Conservation (phyloP, 2,113 vertebrate genomes). For the Xiphophorus maculatus region DNA sequence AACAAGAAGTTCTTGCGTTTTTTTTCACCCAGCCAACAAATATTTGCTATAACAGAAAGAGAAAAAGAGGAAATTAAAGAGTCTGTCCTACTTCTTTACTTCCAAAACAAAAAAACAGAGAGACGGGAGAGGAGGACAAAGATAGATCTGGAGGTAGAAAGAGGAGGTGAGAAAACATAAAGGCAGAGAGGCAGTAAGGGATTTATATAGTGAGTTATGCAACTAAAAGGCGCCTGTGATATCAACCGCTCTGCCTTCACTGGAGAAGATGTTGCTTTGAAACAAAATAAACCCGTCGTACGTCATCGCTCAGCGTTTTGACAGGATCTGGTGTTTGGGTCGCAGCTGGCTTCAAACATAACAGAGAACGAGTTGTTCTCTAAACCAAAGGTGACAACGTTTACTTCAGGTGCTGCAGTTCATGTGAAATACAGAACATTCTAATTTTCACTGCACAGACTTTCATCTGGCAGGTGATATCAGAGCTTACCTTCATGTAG, state of each 20-base stretch:
- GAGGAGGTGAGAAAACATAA: slow-evolving; percentile 38
- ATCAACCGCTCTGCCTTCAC: slow-evolving; percentile 57
- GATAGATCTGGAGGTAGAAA: slow-evolving; percentile 24
- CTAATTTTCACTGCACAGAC: not conserved
- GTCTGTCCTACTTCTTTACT: slow-evolving; percentile 47
- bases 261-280: slow-evolving; percentile 58
- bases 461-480: not conserved
- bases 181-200: slow-evolving; percentile 33
- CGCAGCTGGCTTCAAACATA: slow-evolving; percentile 41
- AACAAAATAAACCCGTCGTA: slow-evolving; percentile 31
- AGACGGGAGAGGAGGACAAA: slow-evolving; percentile 29
- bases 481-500: not conserved
- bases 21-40: slow-evolving; percentile 45
- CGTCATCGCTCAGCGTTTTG: slow-evolving; percentile 35
- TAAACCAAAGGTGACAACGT: slow-evolving; percentile 35
- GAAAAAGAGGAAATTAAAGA: slow-evolving; percentile 48
- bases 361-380: slow-evolving; percentile 51
- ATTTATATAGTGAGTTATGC: slow-evolving; percentile 59
- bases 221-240: slow-evolving; percentile 61
- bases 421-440: not conserved
- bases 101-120: slow-evolving; percentile 48
- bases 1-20: slow-evolving; percentile 15
- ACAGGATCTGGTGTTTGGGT: slow-evolving; percentile 43
- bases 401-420: slow-evolving; percentile 18
- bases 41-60: slow-evolving; percentile 46